phyloP scores from a whole-genome alignment of 2,797 vertebrate species.

The Sebastes vulpes region DNA sequence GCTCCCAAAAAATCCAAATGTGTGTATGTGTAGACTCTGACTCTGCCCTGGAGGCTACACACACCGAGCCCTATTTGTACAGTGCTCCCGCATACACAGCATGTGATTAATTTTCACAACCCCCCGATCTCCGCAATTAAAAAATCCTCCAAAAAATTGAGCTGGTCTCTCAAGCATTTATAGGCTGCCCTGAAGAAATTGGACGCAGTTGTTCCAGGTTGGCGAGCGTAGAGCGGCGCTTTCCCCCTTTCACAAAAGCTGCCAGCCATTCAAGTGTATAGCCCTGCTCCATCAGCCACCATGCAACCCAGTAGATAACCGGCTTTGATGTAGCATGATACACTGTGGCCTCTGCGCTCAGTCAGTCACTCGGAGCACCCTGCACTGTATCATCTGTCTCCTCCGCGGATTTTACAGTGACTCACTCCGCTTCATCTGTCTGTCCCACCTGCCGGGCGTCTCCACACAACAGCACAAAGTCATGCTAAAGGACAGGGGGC shows the following conservation, averaged over 20 bases:
- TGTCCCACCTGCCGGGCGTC: slow-evolving; percentile 59
- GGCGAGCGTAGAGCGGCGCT: neutral
- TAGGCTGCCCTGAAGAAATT: slow-evolving; percentile 38
- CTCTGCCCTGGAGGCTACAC: slow-evolving; percentile 9
- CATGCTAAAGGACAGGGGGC: slow-evolving; percentile 38
- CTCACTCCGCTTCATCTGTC: slow-evolving; percentile 48
- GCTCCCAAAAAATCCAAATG: neutral
- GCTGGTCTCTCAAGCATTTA: slow-evolving; percentile 27
- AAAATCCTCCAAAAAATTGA: slow-evolving; percentile 32
- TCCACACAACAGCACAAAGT: slow-evolving; percentile 51
- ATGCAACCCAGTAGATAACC: slow-evolving; percentile 49
- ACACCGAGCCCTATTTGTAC: neutral
- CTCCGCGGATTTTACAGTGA: slow-evolving; percentile 49
- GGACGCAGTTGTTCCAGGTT: slow-evolving; percentile 36
- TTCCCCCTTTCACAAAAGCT: slow-evolving; percentile 32
- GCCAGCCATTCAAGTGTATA: slow-evolving; percentile 37
- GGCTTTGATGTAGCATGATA: slow-evolving; percentile 44
- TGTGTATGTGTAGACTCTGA: slow-evolving; percentile 20
- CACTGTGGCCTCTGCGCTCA: slow-evolving; percentile 43
- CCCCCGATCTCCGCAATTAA: slow-evolving; percentile 51
- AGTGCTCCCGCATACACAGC: neutral
- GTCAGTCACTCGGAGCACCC: slow-evolving; percentile 43
- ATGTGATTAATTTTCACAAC: slow-evolving; percentile 58
- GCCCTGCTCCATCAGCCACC: slow-evolving; percentile 32
- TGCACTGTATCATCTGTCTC: slow-evolving; percentile 64